Evolutionary conservation across 2,113 vertebrate species (phyloP).

Genomic region (Oncorhynchus mykiss): DNA sequence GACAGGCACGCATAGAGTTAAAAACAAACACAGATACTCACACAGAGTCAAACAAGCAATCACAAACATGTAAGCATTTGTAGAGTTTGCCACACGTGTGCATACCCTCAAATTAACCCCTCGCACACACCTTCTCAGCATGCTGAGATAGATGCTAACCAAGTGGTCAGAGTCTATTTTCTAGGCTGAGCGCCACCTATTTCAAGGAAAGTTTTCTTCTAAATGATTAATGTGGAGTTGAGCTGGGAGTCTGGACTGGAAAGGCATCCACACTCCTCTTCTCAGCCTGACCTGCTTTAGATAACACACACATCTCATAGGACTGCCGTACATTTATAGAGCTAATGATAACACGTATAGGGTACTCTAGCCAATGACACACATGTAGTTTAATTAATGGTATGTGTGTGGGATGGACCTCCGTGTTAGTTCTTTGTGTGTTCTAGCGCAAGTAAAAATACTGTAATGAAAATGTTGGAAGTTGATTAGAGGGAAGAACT

Average conservation of each 20-base stretch:
- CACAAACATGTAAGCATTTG: no score
- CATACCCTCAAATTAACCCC: no score
- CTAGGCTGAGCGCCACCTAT: not conserved
- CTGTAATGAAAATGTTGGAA: no score
- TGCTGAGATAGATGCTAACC: not conserved
- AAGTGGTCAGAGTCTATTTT: not conserved
- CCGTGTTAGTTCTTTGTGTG: not conserved
- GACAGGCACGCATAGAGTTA: not conserved
- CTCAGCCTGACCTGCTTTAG: not conserved
- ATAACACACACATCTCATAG: not conserved
- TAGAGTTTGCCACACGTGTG: no score
- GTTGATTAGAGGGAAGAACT: no score
- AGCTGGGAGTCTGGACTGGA: not conserved
- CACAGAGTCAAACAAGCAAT: no score
- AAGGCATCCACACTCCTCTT: not conserved
- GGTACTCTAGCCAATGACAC: constrained; percentile 28
- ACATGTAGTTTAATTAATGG: not conserved
- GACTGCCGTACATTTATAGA: no score
- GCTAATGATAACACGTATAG: not conserved
- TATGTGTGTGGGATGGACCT: constrained; percentile 17
- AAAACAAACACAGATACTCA: no score
- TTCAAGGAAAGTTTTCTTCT: constrained; percentile 8
- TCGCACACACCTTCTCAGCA: not conserved
- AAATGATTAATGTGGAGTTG: constrained; percentile 29
- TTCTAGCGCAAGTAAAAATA: no score